Percentiles rank a stretch among this genome's conserved stretches.
Conservation (phyloP, 2,797 vertebrate species). For the Rhinatrema bivittatum region DNA sequence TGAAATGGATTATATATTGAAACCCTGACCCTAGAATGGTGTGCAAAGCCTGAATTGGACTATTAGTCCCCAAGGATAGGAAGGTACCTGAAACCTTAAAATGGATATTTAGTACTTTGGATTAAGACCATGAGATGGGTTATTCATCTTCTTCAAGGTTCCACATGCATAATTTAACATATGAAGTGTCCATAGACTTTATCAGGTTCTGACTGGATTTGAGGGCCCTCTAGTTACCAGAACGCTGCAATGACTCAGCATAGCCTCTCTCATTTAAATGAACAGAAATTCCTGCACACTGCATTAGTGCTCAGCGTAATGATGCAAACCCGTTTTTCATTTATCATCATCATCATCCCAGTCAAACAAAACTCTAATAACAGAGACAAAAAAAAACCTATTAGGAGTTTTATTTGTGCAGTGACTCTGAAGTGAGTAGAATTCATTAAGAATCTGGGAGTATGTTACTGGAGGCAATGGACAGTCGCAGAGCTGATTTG, state of each 20-base stretch:
- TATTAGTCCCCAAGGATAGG: too few species aligned
- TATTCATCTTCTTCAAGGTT: too few species aligned
- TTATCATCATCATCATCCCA: constrained; percentile 59
- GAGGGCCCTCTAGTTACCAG: too few species aligned
- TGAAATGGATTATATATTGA: too few species aligned
- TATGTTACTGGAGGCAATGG: constrained; percentile 5
- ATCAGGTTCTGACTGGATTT: too few species aligned
- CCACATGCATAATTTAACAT: too few species aligned
- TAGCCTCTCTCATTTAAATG: constrained; percentile 7
- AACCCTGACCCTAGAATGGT: too few species aligned
- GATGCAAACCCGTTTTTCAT: constrained; percentile 54
- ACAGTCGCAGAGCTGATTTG: neutral
- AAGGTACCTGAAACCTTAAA: too few species aligned
- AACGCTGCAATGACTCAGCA: neutral
- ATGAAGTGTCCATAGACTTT: too few species aligned
- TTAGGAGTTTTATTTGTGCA: constrained; percentile 50
- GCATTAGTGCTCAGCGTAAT: constrained; percentile 51
- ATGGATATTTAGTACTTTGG: too few species aligned
- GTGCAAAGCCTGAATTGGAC: too few species aligned
- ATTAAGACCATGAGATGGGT: too few species aligned
- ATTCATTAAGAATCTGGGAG: constrained; percentile 24
- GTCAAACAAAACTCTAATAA: constrained; percentile 54
- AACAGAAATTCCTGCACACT: constrained; percentile 42
- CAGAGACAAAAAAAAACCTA: constrained; percentile 44
- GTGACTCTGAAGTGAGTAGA: constrained; percentile 40